Percentiles rank a stretch among this genome's conserved stretches.
Conservation (phyloP, 2,113 vertebrate species). For the Plecotus auritus region DNA sequence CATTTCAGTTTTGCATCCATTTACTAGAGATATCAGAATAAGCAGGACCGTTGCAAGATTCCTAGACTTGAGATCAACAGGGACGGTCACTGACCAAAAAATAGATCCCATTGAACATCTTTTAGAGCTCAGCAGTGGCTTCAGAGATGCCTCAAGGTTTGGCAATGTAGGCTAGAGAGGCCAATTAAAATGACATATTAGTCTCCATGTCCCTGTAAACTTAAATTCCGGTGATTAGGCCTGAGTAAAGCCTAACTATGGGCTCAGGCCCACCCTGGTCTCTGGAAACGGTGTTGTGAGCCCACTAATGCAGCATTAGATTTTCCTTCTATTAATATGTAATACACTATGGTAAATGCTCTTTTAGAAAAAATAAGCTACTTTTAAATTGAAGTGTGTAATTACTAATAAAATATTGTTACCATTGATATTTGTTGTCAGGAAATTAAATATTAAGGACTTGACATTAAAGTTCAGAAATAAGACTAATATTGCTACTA, state of each 20-base stretch:
- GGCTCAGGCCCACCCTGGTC: not conserved
- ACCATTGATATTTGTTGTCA: not conserved
- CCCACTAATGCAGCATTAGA: not conserved
- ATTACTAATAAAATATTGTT: not conserved
- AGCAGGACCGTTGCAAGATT: not conserved
- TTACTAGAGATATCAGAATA: not conserved
- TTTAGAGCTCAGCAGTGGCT: not conserved
- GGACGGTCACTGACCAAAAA: not conserved
- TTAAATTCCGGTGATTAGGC: not conserved
- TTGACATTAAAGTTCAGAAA: conserved; percentile 4
- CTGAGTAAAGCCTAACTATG: not conserved
- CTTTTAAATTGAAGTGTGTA: not conserved
- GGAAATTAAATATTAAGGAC: not conserved
- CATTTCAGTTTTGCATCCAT: not conserved
- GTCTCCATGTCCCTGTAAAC: not conserved
- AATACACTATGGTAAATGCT: not conserved
- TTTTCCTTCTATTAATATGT: not conserved
- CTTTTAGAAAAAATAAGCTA: not conserved
- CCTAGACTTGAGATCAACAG: not conserved
- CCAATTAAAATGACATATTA: not conserved
- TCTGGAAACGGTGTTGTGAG: not conserved
- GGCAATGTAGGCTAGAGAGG: not conserved
- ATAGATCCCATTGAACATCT: not conserved
- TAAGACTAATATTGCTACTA: not conserved
- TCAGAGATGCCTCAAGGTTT: not conserved